These are phyloP conservation scores for Brachirus orientalis DNA, from an alignment of 2,113 vertebrate species.

Conservation along the genomic window DNA sequence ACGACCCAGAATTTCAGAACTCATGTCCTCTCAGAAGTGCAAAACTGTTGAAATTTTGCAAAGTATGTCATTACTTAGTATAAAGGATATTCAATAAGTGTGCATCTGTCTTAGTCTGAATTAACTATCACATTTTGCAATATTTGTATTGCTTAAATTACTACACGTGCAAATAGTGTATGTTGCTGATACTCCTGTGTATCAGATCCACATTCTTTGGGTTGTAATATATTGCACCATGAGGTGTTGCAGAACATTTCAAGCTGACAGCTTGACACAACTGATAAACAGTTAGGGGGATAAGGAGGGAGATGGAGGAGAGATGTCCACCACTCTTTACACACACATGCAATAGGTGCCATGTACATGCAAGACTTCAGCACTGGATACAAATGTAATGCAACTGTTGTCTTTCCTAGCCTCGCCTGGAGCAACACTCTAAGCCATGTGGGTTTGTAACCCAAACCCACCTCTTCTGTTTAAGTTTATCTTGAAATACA, in stretches of 20 bases:
- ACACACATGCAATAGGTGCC: not conserved
- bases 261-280: not conserved
- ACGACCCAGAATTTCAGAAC: conserved; percentile 32
- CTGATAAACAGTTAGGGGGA: not conserved
- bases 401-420: conserved; percentile 17
- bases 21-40: conserved; percentile 13
- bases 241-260: conserved; percentile 6
- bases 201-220: not conserved
- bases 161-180: not conserved
- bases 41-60: conserved; percentile 41
- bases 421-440: not conserved
- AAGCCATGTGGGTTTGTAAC: conserved; percentile 5
- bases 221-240: too few species aligned
- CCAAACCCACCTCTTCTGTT: too few species aligned
- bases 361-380: not conserved
- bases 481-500: conserved; percentile 3
- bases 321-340: conserved; percentile 11
- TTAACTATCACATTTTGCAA: conserved; percentile 8
- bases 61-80: conserved; percentile 40
- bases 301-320: not conserved
- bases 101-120: conserved; percentile 5
- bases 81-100: conserved; percentile 31
- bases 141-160: conserved; percentile 1
- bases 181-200: not conserved
- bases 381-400: conserved; percentile 7